Conservation (phyloP, 2,888 invertebrate genomes). For the Coleophora flavipennella region DNA sequence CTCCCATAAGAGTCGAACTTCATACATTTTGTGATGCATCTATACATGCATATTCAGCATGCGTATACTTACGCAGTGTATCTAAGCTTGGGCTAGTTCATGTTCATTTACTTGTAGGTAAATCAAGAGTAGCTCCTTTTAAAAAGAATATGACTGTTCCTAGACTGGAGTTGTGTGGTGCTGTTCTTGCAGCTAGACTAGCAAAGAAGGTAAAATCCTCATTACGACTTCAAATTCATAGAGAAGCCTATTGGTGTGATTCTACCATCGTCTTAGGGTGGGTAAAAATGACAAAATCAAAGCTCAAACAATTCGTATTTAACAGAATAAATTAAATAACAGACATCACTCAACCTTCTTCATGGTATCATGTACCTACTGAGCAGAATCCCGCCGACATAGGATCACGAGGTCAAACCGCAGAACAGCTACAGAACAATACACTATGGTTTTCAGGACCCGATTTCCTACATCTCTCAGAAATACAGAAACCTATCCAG, state of each 20-base stretch:
- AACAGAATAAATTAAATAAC: conserved; percentile 10
- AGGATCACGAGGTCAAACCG: conserved; percentile 7
- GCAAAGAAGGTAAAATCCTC: conserved; percentile 2
- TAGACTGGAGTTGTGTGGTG: conserved; percentile 7
- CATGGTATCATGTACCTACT: conserved; percentile 8
- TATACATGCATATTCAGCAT: conserved; percentile 7
- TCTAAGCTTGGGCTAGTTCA: background rate
- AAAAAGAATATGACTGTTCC: conserved; percentile 10
- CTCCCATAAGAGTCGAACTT: background rate
- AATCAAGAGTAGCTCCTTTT: conserved; percentile 9
- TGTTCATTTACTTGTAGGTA: conserved; percentile 7
- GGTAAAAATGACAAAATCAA: conserved; percentile 2
- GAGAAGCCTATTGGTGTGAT: conserved; percentile 7
- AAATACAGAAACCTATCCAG: conserved; percentile 4
- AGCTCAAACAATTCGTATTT: conserved; percentile 10
- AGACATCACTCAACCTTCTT: conserved; percentile 1
- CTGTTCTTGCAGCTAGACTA: conserved; percentile 3
- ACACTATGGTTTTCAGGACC: conserved; percentile 9
- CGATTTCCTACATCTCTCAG: conserved; percentile 3
- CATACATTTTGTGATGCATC: conserved; percentile 11
- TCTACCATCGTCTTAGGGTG: conserved; percentile 9
- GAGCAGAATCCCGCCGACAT: conserved; percentile 11
- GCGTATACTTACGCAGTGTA: conserved; percentile 3
- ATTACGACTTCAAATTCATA: conserved; percentile 1
- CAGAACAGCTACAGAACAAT: background rate